Evolutionary conservation across 2,113 vertebrate species (phyloP), one percentile per base, ranked within the genome.

Genomic region (Pelecanus crispus): DNA sequence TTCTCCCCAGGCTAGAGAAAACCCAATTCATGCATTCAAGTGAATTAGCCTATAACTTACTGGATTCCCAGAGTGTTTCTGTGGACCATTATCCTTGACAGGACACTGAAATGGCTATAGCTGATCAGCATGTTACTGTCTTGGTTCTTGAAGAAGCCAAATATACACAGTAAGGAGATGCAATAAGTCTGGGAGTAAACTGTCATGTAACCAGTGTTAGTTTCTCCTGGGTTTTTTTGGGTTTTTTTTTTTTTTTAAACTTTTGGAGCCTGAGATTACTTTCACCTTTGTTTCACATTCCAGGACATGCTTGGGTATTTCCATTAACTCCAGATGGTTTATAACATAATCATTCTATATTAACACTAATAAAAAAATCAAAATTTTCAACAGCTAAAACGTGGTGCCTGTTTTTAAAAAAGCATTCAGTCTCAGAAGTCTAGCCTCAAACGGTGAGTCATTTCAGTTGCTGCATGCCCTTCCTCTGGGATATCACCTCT

Each of bases 391-490:
- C 24, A 56, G 34, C 17, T 77, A 29, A 63, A 95, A 31, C 14
- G 45, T 38, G 16, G 31, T 45, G 50, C 22, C 11, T 36, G 5
- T 19, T 92, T 89, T 50, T 6, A 61, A 26, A 24, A 67, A 55
- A 47, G 5, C 10, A 18, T 26, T 63, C 5, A 6, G 18, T n/a
- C 17, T 16, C 36, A 8, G 26, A 59, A 50, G 7, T 28, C 12
- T 9, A n/a, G 10, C 10, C 19, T 82, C 24, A 53, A 20, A 17
- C 4, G 0, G 0, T 9, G 70, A 52, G 18, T 7, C 29, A 9
- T 34, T 74, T 79, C 0, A 1, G 22, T 70, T 2, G 7, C 25
- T 85, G 29, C 10, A 4, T 38, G 14, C 8, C 17, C 21, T 66
- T 77, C 49, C 45, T 66, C 36, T 53, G 58, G 44, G 28, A 38